These are phyloP conservation scores for Platichthys stellatus DNA, from an alignment of 2,113 vertebrate genomes.

Conservation along the genomic window DNA sequence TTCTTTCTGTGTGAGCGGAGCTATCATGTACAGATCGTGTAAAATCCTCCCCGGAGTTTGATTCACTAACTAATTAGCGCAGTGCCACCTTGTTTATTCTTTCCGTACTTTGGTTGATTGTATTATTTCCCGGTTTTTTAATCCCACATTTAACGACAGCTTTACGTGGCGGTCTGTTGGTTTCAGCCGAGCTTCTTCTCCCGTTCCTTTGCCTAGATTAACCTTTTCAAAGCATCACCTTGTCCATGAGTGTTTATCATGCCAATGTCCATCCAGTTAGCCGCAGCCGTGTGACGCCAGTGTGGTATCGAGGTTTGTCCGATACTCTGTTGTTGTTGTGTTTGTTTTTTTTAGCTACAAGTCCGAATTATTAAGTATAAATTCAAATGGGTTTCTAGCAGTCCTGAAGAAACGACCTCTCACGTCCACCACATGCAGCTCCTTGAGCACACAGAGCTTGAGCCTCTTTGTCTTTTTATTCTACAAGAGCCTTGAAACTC, in stretches of 20 bases:
- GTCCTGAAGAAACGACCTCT: not conserved
- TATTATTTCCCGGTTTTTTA: conserved; percentile 11
- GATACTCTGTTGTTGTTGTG: conserved; percentile 1
- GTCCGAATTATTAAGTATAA: conserved; percentile 10
- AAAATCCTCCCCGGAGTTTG: conserved; percentile 1
- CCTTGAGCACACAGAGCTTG: too few relatives aligned
- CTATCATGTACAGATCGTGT: conserved; percentile 19
- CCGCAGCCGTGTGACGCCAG: conserved; percentile 17
- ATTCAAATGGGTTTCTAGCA: conserved; percentile 6
- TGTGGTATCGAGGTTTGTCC: not conserved
- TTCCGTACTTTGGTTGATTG: conserved; percentile 28
- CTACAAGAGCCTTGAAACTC: too few relatives aligned
- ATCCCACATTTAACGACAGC: not conserved
- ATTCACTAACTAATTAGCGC: conserved; percentile 12
- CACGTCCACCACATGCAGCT: conserved; percentile 16
- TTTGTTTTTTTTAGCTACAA: conserved; percentile 8
- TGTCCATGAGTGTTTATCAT: conserved; percentile 20
- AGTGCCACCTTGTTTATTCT: conserved; percentile 25
- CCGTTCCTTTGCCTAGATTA: conserved; percentile 8
- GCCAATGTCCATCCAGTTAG: conserved; percentile 30
- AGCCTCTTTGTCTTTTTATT: too few relatives aligned
- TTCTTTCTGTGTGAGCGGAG: conserved; percentile 27
- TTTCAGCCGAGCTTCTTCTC: not conserved
- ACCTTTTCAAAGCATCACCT: conserved; percentile 21
- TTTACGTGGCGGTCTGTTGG: conserved; percentile 1